These are phyloP conservation scores for Hecatera dysodea DNA, from an alignment of 2,888 invertebrate genomes.

Conservation along the genomic window DNA sequence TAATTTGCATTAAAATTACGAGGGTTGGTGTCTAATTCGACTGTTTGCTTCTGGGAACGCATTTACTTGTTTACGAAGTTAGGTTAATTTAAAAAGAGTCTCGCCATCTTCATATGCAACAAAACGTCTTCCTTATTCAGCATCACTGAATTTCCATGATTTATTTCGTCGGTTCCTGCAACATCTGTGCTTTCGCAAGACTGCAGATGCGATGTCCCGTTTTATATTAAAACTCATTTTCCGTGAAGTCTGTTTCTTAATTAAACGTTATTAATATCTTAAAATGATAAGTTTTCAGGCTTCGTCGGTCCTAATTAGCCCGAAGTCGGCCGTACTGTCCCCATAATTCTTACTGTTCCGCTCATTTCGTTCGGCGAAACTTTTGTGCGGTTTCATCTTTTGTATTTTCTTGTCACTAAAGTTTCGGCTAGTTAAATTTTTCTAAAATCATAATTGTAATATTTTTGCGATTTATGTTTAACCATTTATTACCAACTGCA, in stretches of 20 bases:
- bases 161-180: constrained; percentile 22
- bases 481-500: constrained; percentile 4
- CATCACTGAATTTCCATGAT: constrained; percentile 17
- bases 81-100: neutral
- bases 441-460: constrained; percentile 31
- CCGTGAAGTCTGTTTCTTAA: constrained; percentile 67
- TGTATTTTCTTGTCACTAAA: constrained; percentile 57
- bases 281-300: constrained; percentile 69
- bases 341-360: constrained; percentile 61
- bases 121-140: constrained; percentile 1
- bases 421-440: constrained; percentile 41
- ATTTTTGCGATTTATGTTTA: neutral
- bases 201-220: constrained; percentile 58
- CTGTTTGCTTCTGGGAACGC: constrained; percentile 8
- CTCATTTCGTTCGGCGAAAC: constrained; percentile 54
- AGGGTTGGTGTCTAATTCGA: constrained; percentile 13
- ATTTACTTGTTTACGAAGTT: constrained; percentile 4
- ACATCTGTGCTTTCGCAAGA: constrained; percentile 44
- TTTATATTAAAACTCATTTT: constrained; percentile 66
- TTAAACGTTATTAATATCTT: constrained; percentile 70
- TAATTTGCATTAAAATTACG: constrained; percentile 52
- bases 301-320: constrained; percentile 66
- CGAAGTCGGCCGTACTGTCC: constrained; percentile 56
- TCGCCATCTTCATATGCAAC: neutral
- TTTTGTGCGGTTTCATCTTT: constrained; percentile 65